A percentile compares a stretch with the other conserved stretches of the same genome.
These are phyloP conservation scores for Drosophila paulistorum DNA, from an alignment of 1,140 invertebrate species.

Conservation along the genomic window DNA sequence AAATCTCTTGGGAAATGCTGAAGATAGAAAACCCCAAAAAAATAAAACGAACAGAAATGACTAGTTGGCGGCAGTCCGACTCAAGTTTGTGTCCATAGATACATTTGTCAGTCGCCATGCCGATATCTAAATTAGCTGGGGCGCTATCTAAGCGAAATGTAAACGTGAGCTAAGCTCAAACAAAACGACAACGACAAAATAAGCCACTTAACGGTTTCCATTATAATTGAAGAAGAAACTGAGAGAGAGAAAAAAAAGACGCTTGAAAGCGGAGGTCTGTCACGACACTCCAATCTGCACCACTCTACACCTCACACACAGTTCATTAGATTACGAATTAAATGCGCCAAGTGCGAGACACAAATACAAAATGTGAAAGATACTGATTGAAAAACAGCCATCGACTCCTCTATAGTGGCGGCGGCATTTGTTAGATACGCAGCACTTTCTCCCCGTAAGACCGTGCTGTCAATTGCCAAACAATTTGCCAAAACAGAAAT, in stretches of 20 bases:
- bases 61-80: neutral
- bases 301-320: slow-evolving; percentile 2
- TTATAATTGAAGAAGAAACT: slow-evolving; percentile 71
- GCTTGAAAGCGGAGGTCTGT: slow-evolving; percentile 28
- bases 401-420: slow-evolving; percentile 15
- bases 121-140: slow-evolving; percentile 59
- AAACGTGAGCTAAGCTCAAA: slow-evolving; percentile 51
- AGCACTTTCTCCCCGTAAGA: slow-evolving; percentile 63
- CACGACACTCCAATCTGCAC: neutral
- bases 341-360: slow-evolving; percentile 29
- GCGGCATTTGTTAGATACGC: slow-evolving; percentile 49
- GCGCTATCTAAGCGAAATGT: slow-evolving; percentile 45
- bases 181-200: slow-evolving; percentile 69
- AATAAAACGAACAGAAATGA: slow-evolving; percentile 9
- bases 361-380: slow-evolving; percentile 65
- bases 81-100: too few relatives aligned
- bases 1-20: slow-evolving; percentile 33
- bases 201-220: slow-evolving; percentile 78
- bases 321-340: slow-evolving; percentile 74
- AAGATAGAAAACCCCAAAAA: slow-evolving; percentile 21
- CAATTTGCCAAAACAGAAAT: slow-evolving; percentile 44
- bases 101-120: slow-evolving; percentile 11
- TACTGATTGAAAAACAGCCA: slow-evolving; percentile 49
- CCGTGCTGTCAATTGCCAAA: slow-evolving; percentile 46
- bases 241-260: slow-evolving; percentile 21